Evolutionary conservation across 2,113 vertebrate species (phyloP).

Genomic region (Rhabdornis inornatus): DNA sequence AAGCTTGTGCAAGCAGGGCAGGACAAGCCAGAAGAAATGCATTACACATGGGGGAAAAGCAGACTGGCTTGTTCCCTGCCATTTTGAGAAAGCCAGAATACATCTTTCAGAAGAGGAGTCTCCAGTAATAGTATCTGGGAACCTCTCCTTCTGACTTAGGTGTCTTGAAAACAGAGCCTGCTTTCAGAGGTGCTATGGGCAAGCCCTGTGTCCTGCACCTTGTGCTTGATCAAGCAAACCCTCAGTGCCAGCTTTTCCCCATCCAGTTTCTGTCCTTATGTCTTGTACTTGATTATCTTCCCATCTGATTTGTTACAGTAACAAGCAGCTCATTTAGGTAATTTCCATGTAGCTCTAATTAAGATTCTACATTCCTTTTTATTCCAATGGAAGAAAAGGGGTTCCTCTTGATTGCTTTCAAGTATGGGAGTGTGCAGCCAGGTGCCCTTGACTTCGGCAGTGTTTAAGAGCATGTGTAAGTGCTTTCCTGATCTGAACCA

Average conservation of each 20-base stretch:
- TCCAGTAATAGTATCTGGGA: neutral
- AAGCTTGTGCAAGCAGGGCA: rapidly evolving
- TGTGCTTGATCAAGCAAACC: neutral
- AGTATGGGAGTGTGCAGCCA: neutral
- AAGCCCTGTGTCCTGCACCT: neutral
- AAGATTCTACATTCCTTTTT: neutral
- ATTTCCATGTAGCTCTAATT: constrained; percentile 9
- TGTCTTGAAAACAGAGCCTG: neutral
- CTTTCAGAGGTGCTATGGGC: neutral
- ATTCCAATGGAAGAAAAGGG: neutral
- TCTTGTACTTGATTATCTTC: neutral
- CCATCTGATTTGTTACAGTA: neutral
- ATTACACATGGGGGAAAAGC: neutral
- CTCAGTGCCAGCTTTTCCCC: neutral
- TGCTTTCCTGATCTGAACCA: constrained; percentile 5
- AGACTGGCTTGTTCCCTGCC: neutral
- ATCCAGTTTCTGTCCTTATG: neutral
- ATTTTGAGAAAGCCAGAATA: neutral
- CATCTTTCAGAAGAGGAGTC: neutral
- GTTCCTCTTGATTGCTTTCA: neutral
- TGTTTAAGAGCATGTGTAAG: neutral
- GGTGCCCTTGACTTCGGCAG: neutral
- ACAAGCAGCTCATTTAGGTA: neutral
- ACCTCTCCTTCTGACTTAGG: neutral
- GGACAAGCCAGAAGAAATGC: neutral